phyloP scores from a whole-genome alignment of 2,888 invertebrate species.

The Agriopis marginaria region DNA sequence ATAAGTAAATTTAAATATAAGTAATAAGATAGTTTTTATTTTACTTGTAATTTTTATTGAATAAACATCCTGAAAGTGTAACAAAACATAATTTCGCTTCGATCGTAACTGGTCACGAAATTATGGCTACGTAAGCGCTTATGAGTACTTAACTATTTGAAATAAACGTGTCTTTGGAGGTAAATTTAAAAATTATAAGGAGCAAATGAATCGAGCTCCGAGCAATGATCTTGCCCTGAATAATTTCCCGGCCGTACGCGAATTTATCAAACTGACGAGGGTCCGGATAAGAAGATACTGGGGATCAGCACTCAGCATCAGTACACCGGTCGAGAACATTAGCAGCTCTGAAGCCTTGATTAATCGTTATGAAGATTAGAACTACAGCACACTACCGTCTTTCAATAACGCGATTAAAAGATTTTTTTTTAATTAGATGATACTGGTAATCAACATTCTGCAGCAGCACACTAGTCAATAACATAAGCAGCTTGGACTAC shows the following conservation, averaged over 20 bases:
- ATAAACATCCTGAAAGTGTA: no score
- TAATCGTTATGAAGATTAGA: slow-evolving; percentile 55
- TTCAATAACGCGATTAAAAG: not conserved
- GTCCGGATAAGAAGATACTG: slow-evolving; percentile 40
- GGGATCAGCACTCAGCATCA: slow-evolving; percentile 17
- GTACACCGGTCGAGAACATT: slow-evolving; percentile 46
- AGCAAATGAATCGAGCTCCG: slow-evolving; percentile 14
- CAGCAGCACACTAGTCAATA: not conserved
- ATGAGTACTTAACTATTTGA: not conserved
- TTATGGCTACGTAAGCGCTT: no score
- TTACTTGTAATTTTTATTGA: no score
- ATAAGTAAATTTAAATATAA: no score
- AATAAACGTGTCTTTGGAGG: not conserved
- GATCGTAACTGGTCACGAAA: no score
- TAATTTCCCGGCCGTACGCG: slow-evolving; percentile 44
- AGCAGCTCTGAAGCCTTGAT: slow-evolving; percentile 50
- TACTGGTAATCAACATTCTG: no score
- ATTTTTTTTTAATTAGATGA: not conserved
- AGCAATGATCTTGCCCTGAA: slow-evolving; percentile 50
- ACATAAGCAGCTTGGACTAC: not conserved
- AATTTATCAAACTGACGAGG: slow-evolving; percentile 66
- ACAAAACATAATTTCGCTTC: no score
- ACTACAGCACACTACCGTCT: not conserved
- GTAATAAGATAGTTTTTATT: no score
- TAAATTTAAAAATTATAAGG: slow-evolving; percentile 4